Base-by-base conservation (phyloP, 2,113 vertebrate species). In the Chloroceryle aenea region DNA sequence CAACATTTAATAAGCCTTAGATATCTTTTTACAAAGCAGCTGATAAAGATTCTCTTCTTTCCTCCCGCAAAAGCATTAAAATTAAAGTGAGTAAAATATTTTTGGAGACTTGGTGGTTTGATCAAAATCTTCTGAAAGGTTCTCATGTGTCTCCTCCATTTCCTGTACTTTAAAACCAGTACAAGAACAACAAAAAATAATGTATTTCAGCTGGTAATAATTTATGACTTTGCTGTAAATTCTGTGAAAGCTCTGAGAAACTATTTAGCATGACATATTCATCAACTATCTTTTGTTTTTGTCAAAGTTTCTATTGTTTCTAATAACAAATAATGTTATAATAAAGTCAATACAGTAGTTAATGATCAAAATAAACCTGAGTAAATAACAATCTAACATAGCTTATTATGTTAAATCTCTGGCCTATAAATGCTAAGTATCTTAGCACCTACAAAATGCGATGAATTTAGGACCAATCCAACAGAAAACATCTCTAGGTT, bases 191-290 rank as follows among this genome's bases (percentile, higher is more conserved):
- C 17, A 34, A 38, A 27, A 93, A 90, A 12, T 9, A 40, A 78
- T 32, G 97, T 98, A 95, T 96, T 97, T 91, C 97, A 97, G 93
- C 97, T 98, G 96, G 95, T 50, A 95, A 87, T 95, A 86, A 96
- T 96, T 97, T 94, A 66, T 45, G 89, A 62, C 66, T 62, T 84
- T 77, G 29, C 71, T 92, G 75, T 81, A 91, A 89, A 58, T 89
- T 67, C 83, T 59, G 36, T 59, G 73, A 27, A 94, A 58, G 90
- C 45, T 64, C 79, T 40, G 66, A 89, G 20, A 77, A 84, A 61
- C 32, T 56, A 7, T 78, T 61, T 27, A 62, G 7, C 50, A 12
- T 11, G 7, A 29, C 58, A 61, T 48, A 48, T 21, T 25, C 47
- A 43, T 73, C 59, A 69, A 25, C 30, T 8, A 45, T 38, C 40